Evolutionary conservation across 2,113 vertebrate species (phyloP), one percentile per base, ranked within the genome.

Genomic region (Brachyistius frenatus): DNA sequence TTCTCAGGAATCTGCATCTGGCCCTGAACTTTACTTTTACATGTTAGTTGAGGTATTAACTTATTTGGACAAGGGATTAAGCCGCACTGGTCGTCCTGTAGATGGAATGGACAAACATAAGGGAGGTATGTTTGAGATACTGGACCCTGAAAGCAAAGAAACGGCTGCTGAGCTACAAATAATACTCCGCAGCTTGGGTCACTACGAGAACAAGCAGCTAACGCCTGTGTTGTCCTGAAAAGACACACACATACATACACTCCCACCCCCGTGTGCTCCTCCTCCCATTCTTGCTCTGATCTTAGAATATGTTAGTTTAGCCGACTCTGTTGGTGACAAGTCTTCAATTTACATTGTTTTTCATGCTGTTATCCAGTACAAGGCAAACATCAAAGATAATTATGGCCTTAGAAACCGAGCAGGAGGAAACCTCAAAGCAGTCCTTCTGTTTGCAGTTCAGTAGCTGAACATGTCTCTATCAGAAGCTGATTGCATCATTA

Each of bases 11-110:
- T 93, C 78, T 86, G 82, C 73, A 80, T 89, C 78, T 83, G 82
- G 69, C 86, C 85, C 69, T 94, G 91, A 93, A 93, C 93, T 94
- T 92, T 91, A 89, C 86, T 92, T 92, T 87, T 83, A 91, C 77
- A 84, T 90, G 88, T 92, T 88, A 76, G 87, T 71, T 80, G 74
- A 92, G 87, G 88, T 86, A 90, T 91, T 91, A 87, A 90, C 85
- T 86, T 94, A 90, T 93, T 93, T 92, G 79, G 67, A 87, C 80
- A 89, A 86, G 75, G 80, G 90, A 91, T 91, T 87, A 86, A 50
- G 80, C 64, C 86, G 81, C 73, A 76, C 83, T 84, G 88, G 82
- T 91, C 81, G 89, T 87, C 86, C 88, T 14, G n/a, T 66, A 66
- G 77, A 77, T 76, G 83, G 93, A 92, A 92, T 90, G 89, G 71